These are phyloP conservation scores for Epizoanthus stellaris DNA, from an alignment of 92 coral and sea anemone species.

Conservation along the genomic window DNA sequence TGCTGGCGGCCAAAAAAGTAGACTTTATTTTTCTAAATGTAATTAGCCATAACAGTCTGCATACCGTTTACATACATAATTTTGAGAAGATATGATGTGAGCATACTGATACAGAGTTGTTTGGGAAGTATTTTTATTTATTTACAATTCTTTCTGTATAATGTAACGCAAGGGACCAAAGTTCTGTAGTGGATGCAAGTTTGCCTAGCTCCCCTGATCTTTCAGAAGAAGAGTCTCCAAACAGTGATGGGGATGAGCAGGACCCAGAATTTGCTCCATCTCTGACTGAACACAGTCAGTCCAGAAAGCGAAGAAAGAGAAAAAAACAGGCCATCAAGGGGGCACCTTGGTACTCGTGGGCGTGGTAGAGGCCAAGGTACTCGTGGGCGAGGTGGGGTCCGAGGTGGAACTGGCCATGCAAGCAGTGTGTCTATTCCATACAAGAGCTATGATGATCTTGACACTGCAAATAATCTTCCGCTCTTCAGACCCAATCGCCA, in stretches of 20 bases:
- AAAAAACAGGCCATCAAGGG: conserved; percentile 8
- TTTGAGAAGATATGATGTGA: neutral
- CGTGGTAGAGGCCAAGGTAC: conserved; percentile 13
- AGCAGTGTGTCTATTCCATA: neutral
- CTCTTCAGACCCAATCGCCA: conserved; percentile 56
- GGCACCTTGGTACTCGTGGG: neutral
- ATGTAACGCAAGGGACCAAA: conserved; percentile 12
- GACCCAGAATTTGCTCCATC: conserved; percentile 20
- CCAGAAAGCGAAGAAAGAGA: conserved; percentile 1
- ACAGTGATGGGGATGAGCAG: conserved; percentile 10
- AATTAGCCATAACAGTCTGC: neutral
- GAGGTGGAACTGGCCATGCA: conserved; percentile 25
- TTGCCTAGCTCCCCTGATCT: conserved; percentile 9
- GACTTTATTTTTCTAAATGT: neutral
- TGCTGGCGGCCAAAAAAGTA: too few species aligned
- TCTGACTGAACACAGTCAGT: neutral
- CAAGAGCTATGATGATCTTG: conserved; percentile 53
- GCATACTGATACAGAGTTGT: neutral
- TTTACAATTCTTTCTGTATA: neutral
- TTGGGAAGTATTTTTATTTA: neutral
- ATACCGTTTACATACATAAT: neutral
- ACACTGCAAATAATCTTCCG: conserved; percentile 47
- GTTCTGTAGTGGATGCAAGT: conserved; percentile 13
- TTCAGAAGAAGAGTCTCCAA: conserved; percentile 23
- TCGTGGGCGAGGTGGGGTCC: conserved; percentile 15